phyloP scores from a whole-genome alignment of 2,113 vertebrate genomes.

The Carollia perspicillata region DNA sequence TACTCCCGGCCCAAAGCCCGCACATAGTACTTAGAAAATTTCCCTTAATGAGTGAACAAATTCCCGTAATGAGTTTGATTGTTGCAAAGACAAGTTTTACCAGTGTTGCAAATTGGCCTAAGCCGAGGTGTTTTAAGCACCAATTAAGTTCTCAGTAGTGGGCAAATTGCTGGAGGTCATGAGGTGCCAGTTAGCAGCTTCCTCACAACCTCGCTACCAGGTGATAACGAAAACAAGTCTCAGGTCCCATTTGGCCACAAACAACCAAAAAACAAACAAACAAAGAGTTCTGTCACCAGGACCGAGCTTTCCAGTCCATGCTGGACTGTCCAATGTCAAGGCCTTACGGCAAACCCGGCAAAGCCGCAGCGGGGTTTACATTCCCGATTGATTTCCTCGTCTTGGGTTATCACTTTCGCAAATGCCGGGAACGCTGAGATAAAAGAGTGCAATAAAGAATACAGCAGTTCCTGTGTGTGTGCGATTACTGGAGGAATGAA shows the following conservation, averaged over 20 bases:
- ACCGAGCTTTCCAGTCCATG: background rate
- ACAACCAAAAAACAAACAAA: background rate
- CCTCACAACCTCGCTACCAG: background rate
- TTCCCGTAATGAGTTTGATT: background rate
- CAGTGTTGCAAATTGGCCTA: background rate
- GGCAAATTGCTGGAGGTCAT: background rate
- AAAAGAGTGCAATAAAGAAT: slow-evolving; percentile 51
- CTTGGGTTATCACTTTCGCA: background rate
- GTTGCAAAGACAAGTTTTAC: background rate
- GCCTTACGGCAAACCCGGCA: background rate
- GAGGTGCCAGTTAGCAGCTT: background rate
- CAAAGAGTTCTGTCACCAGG: too few relatives aligned
- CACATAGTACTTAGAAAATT: background rate
- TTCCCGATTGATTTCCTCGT: background rate
- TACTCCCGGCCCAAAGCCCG: too few relatives aligned
- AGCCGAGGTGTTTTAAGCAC: background rate
- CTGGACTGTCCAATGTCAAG: background rate
- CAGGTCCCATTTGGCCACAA: background rate
- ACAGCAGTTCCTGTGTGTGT: background rate
- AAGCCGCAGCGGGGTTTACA: background rate
- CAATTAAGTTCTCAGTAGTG: background rate
- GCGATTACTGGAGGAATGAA: slow-evolving; percentile 40
- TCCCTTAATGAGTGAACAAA: too few relatives aligned
- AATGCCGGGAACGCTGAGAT: background rate
- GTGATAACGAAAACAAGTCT: background rate